Base-by-base conservation (phyloP, 2,113 vertebrate genomes). In the Peromyscus polionotus region DNA sequence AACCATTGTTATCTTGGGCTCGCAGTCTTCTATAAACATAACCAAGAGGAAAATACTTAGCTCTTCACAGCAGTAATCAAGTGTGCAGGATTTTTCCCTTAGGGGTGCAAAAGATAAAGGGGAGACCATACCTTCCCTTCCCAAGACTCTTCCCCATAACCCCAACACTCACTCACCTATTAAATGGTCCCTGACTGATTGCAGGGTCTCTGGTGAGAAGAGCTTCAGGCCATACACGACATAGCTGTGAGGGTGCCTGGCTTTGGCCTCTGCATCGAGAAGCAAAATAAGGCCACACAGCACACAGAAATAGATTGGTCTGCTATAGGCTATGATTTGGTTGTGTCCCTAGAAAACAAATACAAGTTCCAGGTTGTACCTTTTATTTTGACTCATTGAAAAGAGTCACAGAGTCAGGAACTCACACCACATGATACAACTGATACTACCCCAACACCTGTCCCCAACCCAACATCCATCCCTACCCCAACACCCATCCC, bases 211-310 rank as follows among this genome's bases (percentile, higher is more conserved):
- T 7, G 99, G 98, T 0, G 99, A 99, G 96, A 99, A 99, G 93
- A 99, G 98, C 95, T 99, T 99, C 98, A 99, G 98, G 85, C 99
- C 99, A 67, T 99, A 99, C 75, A 99, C 90, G 0, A 98, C 98
- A 83, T 99, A 99, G 84, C 99, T 98, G 1, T 99, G 99, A 92
- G 99, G 99, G 97, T 98, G 98, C 91, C 99, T 98, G 86, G 97
- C 98, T 97, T 99, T 99, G 98, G 99, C 99, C 95, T 99, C 98
- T 94, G 98, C 98, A 98, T 99, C 99, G 97, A 99, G 98, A 97
- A 99, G 98, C 99, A 99, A 99, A 98, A 99, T 99, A 98, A 99
- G 99, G 98, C 99, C 98, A 96, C 99, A 99, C 97, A 99, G 99
- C 96, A 99, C 97, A 97, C 99, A 99, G 98, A 99, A 99, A 98